Evolutionary conservation across 2,888 invertebrate genomes (phyloP), one percentile per base, ranked within the genome.

Genomic region (Drosophila siamana): DNA sequence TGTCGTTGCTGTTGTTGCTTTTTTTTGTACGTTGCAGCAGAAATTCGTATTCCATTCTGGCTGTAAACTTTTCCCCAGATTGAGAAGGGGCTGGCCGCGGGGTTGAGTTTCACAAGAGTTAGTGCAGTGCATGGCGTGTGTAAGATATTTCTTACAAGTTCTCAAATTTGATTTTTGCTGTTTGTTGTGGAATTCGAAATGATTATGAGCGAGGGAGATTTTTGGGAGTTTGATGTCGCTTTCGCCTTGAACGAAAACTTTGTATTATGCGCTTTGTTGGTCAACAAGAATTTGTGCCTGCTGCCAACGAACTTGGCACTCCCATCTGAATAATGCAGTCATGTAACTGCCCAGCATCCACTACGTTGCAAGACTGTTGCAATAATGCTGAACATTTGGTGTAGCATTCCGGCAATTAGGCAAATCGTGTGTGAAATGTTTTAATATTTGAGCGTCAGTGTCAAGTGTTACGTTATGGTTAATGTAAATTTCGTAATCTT

Each of bases 151-250:
- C 83, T 82, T 78, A 78, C 78, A 78, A 83, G 69, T 76, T 86
- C 66, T 76, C 38, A 86, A 86, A 84, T 86, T 84, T 86, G 85
- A 85, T 85, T 86, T 82, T 66, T 76, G 69, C 80, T 85, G 85
- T 81, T 85, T 84, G 85, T 81, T 81, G 85, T 84, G 74, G 85
- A 78, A 81, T 85, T 73, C 68, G 75, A 86, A 84, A 81, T 86
- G 84, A 84, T 85, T 85, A 84, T 79, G 84, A 16, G 16, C 16
- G 41, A 52, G 41, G 2, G 19, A 19, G 19, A 19, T 19, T 19
- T 19, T 3, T 19, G 19, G 9, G 3, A 38, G 22, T 19, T 16
- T 16, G 6, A 33, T 11, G n/a, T n/a, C 33, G 33, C 26, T 11
- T n/a, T 33, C 33, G 33, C 33, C 33, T 66, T 40, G 52, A 38